A percentile compares a stretch with the other conserved stretches of the same genome.
Evolutionary conservation across 2,797 vertebrate species (phyloP).

Genomic region (Cossypha dichroa): DNA sequence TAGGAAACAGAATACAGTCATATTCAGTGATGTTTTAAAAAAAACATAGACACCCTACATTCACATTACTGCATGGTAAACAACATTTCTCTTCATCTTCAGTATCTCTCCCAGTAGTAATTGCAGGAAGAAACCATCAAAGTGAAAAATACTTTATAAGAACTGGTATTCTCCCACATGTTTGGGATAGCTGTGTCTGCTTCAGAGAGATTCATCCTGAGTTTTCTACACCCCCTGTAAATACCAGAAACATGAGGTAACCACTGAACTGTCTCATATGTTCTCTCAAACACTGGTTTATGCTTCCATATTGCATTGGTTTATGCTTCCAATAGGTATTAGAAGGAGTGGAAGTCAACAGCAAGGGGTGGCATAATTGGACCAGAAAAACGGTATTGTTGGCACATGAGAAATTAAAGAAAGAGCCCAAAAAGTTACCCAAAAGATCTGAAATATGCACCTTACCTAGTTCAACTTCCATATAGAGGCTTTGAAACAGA

Average conservation of each 20-base stretch:
- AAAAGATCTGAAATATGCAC: background rate
- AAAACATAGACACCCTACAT: background rate
- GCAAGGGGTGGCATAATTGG: background rate
- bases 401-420: background rate
- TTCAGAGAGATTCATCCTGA: background rate
- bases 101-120: background rate
- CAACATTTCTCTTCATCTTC: background rate
- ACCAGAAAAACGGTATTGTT: background rate
- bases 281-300: background rate
- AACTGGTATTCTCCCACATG: accelerated
- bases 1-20: background rate
- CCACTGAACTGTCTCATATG: background rate
- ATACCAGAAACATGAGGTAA: background rate
- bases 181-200: background rate
- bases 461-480: background rate
- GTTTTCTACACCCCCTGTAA: background rate
- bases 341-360: background rate
- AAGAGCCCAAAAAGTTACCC: no score
- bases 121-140: background rate
- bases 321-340: background rate
- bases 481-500: background rate
- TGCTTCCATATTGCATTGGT: background rate
- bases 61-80: background rate
- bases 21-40: background rate
- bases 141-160: background rate